phyloP scores from a whole-genome alignment of 2,113 vertebrate species.

The Kryptolebias marmoratus region DNA sequence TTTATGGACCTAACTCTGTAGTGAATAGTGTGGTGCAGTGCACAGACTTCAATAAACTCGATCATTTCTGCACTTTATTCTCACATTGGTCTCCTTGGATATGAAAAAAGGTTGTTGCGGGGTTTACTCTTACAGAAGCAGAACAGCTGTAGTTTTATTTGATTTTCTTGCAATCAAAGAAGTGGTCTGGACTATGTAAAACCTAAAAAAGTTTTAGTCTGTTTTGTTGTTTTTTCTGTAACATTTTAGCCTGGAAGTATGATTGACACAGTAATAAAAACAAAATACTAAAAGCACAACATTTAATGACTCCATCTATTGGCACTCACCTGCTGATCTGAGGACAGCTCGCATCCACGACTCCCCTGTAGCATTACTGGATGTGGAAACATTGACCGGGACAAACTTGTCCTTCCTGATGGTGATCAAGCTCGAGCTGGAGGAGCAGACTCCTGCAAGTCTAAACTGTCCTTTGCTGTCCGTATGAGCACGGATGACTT shows the following conservation, averaged over 20 bases:
- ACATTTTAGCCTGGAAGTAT: slow-evolving; percentile 23
- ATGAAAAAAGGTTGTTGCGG: slow-evolving; percentile 50
- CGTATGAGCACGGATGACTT: slow-evolving; percentile 71
- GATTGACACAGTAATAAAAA: slow-evolving; percentile 8
- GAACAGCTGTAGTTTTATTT: slow-evolving; percentile 48
- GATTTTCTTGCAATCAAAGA: slow-evolving; percentile 45
- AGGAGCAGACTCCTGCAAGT: slow-evolving; percentile 79
- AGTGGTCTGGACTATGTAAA: slow-evolving; percentile 6
- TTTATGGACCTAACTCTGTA: slow-evolving; percentile 8
- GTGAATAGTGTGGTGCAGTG: slow-evolving; percentile 35
- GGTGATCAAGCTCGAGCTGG: slow-evolving; percentile 66
- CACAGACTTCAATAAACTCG: slow-evolving; percentile 45
- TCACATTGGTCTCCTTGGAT: slow-evolving; percentile 23
- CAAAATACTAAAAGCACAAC: neutral
- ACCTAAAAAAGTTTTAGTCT: no score
- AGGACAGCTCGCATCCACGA: slow-evolving; percentile 80
- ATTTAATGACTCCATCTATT: neutral
- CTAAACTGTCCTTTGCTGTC: slow-evolving; percentile 82
- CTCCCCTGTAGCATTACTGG: slow-evolving; percentile 74
- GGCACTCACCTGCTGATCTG: slow-evolving; percentile 83
- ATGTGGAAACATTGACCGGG: slow-evolving; percentile 57
- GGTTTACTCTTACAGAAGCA: slow-evolving; percentile 42
- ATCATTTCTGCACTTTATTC: slow-evolving; percentile 29
- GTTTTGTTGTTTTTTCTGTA: slow-evolving; percentile 9
- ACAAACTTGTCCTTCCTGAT: slow-evolving; percentile 84